A percentile compares a stretch with the other conserved stretches of the same genome.
Evolutionary conservation across 2,888 invertebrate species (phyloP).

Genomic region (Ectropis crepuscularia): DNA sequence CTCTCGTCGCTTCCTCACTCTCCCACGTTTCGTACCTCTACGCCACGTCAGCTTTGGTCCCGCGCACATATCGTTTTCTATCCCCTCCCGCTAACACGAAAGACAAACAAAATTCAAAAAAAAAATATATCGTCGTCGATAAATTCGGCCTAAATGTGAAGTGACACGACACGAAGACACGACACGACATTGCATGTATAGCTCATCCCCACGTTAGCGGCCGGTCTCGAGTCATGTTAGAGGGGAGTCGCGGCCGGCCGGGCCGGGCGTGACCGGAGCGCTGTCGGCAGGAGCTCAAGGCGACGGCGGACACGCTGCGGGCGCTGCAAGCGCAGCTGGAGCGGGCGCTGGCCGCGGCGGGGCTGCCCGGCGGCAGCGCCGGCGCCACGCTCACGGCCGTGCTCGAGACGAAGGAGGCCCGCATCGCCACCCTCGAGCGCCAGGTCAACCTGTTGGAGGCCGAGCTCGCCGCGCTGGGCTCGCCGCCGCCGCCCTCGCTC

Average conservation of each 20-base stretch:
- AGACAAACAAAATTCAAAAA: constrained; percentile 51
- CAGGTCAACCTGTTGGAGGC: constrained; percentile 92
- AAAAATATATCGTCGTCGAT: constrained; percentile 47
- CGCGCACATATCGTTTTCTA: constrained; percentile 70
- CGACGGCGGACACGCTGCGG: constrained; percentile 93
- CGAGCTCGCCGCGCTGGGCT: constrained; percentile 86
- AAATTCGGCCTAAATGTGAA: constrained; percentile 71
- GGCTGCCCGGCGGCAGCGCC: constrained; percentile 83
- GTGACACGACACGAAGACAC: constrained; percentile 67
- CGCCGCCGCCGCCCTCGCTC: constrained; percentile 81
- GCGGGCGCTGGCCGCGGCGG: constrained; percentile 87
- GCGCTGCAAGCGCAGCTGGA: constrained; percentile 92
- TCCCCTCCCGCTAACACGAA: constrained; percentile 58
- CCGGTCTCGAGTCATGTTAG: constrained; percentile 69
- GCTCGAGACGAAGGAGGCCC: constrained; percentile 93
- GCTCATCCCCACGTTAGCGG: constrained; percentile 81
- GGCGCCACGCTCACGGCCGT: constrained; percentile 90
- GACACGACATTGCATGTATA: constrained; percentile 84
- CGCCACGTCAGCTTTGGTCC: constrained; percentile 77
- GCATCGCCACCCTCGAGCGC: constrained; percentile 94
- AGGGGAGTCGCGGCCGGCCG: constrained; percentile 55
- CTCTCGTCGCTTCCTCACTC: constrained; percentile 73
- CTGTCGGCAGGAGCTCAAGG: constrained; percentile 90
- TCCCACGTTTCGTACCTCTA: constrained; percentile 72
- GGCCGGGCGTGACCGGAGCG: constrained; percentile 63